A percentile compares a stretch with the other conserved stretches of the same genome.
Evolutionary conservation across 2,888 invertebrate species (phyloP).

Genomic region (Acronicta aceris): DNA sequence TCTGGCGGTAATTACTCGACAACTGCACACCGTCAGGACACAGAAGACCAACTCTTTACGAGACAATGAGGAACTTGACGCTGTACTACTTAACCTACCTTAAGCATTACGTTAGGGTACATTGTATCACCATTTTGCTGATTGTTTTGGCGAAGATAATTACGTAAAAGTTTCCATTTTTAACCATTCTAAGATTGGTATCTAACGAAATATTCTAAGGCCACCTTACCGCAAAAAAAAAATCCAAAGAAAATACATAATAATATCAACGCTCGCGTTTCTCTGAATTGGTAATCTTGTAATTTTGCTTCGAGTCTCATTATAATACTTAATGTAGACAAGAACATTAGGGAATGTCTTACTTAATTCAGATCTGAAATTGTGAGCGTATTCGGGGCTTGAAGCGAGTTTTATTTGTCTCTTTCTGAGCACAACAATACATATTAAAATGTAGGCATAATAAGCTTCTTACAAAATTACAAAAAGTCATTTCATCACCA

Average conservation of each 20-base stretch:
- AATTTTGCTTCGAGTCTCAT: background rate
- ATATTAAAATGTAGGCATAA: background rate
- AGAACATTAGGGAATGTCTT: background rate
- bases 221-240: too few relatives aligned
- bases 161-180: too few relatives aligned
- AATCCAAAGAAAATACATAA: too few relatives aligned
- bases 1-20: slow-evolving; percentile 35
- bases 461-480: background rate
- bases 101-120: too few relatives aligned
- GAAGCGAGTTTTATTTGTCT: background rate
- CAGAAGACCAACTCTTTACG: slow-evolving; percentile 27
- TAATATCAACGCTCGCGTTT: background rate
- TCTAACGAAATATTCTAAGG: too few relatives aligned
- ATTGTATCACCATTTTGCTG: too few relatives aligned
- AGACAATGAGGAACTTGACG: background rate
- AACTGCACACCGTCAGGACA: background rate
- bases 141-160: too few relatives aligned
- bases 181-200: too few relatives aligned
- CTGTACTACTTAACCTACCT: too few relatives aligned
- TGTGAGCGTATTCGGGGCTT: background rate
- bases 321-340: background rate
- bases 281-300: background rate
- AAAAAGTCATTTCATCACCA: slow-evolving; percentile 2
- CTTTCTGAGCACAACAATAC: background rate
- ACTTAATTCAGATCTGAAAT: background rate